Percentiles rank a stretch among this genome's conserved stretches.
Conservation (phyloP, 2,797 vertebrate species). For the Dendrocincla fuliginosa region DNA sequence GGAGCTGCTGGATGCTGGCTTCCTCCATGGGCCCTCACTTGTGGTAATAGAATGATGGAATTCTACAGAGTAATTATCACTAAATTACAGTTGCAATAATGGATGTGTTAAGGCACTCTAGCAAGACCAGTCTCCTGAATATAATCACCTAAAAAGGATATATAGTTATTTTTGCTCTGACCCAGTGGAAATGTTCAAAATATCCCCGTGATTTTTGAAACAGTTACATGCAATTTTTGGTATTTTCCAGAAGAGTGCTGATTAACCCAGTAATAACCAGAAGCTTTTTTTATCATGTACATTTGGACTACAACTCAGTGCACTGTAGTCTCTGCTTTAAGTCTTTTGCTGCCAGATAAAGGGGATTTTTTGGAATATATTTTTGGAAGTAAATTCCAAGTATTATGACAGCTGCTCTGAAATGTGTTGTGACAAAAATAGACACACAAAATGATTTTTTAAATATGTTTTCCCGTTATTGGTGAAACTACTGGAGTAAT, state of each 20-base stretch:
- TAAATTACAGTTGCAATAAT: slow-evolving; percentile 71
- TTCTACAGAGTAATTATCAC: slow-evolving; percentile 69
- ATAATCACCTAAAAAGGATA: slow-evolving; percentile 71
- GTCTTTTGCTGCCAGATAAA: slow-evolving; percentile 52
- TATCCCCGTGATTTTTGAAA: slow-evolving; percentile 57
- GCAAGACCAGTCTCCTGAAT: slow-evolving; percentile 61
- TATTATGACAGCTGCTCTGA: slow-evolving; percentile 68
- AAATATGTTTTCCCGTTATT: slow-evolving; percentile 56
- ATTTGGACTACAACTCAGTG: slow-evolving; percentile 29
- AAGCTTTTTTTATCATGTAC: slow-evolving; percentile 11
- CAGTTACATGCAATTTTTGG: slow-evolving; percentile 59
- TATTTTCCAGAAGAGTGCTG: slow-evolving; percentile 64
- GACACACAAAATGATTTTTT: slow-evolving; percentile 8
- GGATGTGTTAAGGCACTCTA: slow-evolving; percentile 60
- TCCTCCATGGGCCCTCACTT: slow-evolving; percentile 40
- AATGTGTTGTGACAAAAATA: slow-evolving; percentile 70
- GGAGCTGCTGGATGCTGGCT: slow-evolving; percentile 41
- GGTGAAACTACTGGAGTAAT: background rate
- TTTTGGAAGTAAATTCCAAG: slow-evolving; percentile 63
- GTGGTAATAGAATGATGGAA: slow-evolving; percentile 48
- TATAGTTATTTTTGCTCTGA: slow-evolving; percentile 61
- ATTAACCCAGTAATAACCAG: slow-evolving; percentile 73
- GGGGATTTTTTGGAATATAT: background rate
- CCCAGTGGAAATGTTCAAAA: slow-evolving; percentile 65
- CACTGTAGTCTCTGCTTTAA: slow-evolving; percentile 15